Percentiles rank a stretch among this genome's conserved stretches.
phyloP scores from a whole-genome alignment of 2,888 invertebrate species.

The Heliconius aoede region DNA sequence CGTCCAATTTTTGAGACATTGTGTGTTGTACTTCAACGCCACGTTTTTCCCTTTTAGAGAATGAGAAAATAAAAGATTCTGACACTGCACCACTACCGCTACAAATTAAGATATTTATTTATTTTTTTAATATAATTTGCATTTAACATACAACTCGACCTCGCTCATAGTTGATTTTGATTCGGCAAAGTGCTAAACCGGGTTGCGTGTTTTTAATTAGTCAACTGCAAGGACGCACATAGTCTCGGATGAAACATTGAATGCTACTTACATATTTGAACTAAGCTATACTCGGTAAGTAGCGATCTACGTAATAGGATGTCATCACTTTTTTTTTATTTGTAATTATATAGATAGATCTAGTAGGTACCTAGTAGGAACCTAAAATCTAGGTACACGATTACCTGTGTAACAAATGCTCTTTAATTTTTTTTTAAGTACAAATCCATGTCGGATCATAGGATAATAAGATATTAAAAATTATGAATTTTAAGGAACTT shows the following conservation, averaged over 20 bases:
- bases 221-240: conserved; percentile 26
- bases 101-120: not conserved
- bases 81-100: not conserved
- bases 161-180: conserved; percentile 3
- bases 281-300: not conserved
- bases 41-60: not conserved
- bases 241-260: not conserved
- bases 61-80: not conserved
- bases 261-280: not conserved
- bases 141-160: not conserved
- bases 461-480: too few species aligned
- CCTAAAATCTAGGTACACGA: not conserved
- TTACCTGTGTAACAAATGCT: too few species aligned
- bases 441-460: too few species aligned
- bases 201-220: conserved; percentile 37
- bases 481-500: too few species aligned
- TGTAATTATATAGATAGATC: not conserved
- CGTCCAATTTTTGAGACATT: not conserved
- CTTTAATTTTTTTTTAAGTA: too few species aligned
- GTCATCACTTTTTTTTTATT: not conserved
- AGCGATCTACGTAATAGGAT: not conserved
- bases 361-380: not conserved
- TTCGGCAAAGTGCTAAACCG: conserved; percentile 11
- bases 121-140: not conserved
- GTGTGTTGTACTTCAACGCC: not conserved